A percentile compares a stretch with the other conserved stretches of the same genome.
Conservation (phyloP, 2,113 vertebrate genomes). For the Prochilodus magdalenae region DNA sequence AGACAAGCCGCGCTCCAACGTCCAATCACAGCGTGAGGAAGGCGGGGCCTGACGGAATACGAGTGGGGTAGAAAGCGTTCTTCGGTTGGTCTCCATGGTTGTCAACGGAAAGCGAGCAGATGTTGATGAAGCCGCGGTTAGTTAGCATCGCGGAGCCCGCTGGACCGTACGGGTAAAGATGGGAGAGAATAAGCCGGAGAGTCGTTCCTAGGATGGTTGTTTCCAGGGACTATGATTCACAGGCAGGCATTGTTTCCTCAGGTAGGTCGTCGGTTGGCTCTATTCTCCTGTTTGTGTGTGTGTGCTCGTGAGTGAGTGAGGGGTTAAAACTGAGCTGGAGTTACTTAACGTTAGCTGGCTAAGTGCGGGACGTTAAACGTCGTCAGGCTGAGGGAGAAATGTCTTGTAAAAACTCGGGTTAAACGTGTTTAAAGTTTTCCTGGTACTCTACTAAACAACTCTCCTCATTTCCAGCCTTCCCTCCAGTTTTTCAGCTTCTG, state of each 20-base stretch:
- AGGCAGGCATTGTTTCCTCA: constrained; percentile 71
- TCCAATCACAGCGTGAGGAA: not conserved
- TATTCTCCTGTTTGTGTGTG: constrained; percentile 12
- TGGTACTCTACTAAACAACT: not conserved
- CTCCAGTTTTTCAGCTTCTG: not conserved
- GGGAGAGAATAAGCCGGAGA: constrained; percentile 39
- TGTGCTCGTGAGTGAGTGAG: not conserved
- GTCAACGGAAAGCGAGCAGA: constrained; percentile 52
- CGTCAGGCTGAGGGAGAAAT: not conserved
- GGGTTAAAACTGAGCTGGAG: not conserved
- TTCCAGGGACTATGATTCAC: constrained; percentile 74
- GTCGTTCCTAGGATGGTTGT: constrained; percentile 21
- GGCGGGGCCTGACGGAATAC: not conserved
- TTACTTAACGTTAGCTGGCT: too few species aligned
- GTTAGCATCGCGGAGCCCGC: constrained; percentile 11
- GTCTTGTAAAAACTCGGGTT: not conserved
- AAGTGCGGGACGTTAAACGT: not conserved
- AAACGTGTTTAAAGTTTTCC: not conserved
- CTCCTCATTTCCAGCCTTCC: not conserved
- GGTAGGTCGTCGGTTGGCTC: constrained; percentile 69
- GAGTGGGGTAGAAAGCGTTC: constrained; percentile 28
- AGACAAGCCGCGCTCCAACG: rapidly evolving
- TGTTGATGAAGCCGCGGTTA: constrained; percentile 34
- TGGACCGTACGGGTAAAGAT: constrained; percentile 50
- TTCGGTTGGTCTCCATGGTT: constrained; percentile 68